Percentiles rank a stretch among this genome's conserved stretches.
These are phyloP conservation scores for Stenchaetothrips biformis DNA, from an alignment of 2,888 invertebrate species.

Conservation along the genomic window DNA sequence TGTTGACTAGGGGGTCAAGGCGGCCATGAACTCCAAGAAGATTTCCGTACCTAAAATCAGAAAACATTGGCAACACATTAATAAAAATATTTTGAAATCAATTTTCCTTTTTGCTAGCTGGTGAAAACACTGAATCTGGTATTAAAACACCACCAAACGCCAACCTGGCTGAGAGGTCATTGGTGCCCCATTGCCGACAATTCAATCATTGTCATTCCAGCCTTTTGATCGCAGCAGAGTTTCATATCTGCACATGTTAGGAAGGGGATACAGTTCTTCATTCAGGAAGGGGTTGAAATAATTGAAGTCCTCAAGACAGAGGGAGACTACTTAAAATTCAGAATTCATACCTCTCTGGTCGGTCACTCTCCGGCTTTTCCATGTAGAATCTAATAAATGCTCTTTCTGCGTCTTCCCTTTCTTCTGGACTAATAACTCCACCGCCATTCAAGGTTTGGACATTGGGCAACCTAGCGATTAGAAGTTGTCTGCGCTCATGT, in stretches of 20 bases:
- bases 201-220: not conserved
- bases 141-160: not conserved
- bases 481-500: constrained; percentile 78
- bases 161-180: not conserved
- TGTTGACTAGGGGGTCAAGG: constrained; percentile 81
- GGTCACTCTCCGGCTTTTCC: constrained; percentile 77
- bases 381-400: constrained; percentile 89
- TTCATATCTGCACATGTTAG: not conserved
- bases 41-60: constrained; percentile 64
- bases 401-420: constrained; percentile 86
- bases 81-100: not conserved
- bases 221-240: not conserved
- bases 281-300: too few species aligned
- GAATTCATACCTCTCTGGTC: constrained; percentile 64
- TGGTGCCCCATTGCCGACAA: not conserved
- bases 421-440: constrained; percentile 72
- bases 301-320: not conserved
- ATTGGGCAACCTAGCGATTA: constrained; percentile 83
- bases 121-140: not conserved
- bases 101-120: not conserved
- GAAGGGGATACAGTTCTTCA: not conserved
- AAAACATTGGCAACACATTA: constrained; percentile 33
- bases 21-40: constrained; percentile 80
- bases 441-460: constrained; percentile 86
- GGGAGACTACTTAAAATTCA: not conserved